These are phyloP conservation scores for Drosophila arawakana DNA, from an alignment of 1,140 invertebrate species.

Conservation along the genomic window DNA sequence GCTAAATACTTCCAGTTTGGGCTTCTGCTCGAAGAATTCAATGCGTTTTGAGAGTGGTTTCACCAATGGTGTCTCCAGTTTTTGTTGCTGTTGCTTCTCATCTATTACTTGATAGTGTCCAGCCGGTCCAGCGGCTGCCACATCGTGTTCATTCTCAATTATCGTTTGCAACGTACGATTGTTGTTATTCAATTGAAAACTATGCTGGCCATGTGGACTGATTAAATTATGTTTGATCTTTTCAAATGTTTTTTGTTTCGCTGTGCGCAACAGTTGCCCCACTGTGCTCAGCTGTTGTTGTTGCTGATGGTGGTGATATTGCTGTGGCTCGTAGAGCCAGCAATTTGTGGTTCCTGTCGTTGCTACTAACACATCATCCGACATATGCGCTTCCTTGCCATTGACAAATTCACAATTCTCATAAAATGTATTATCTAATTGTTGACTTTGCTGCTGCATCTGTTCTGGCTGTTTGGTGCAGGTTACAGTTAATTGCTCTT, in stretches of 20 bases:
- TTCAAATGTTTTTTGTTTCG: slow-evolving; percentile 79
- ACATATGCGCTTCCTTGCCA: slow-evolving; percentile 48
- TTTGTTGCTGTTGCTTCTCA: slow-evolving; percentile 58
- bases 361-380: slow-evolving; percentile 46
- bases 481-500: slow-evolving; percentile 70
- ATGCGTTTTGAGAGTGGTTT: slow-evolving; percentile 71
- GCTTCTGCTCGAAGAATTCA: slow-evolving; percentile 81
- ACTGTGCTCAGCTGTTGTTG: slow-evolving; percentile 59
- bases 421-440: slow-evolving; percentile 68
- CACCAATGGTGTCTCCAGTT: slow-evolving; percentile 26
- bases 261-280: slow-evolving; percentile 71
- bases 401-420: slow-evolving; percentile 56
- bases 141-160: slow-evolving; percentile 78
- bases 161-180: slow-evolving; percentile 73
- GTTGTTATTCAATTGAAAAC: slow-evolving; percentile 62
- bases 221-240: slow-evolving; percentile 79
- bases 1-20: slow-evolving; percentile 72
- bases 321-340: slow-evolving; percentile 25
- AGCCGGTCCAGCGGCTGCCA: slow-evolving; percentile 70
- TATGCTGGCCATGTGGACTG: slow-evolving; percentile 70
- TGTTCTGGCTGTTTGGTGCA: slow-evolving; percentile 84
- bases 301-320: slow-evolving; percentile 22
- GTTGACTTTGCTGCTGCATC: slow-evolving; percentile 62
- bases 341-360: slow-evolving; percentile 18
- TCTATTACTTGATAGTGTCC: slow-evolving; percentile 80